Evolutionary conservation across 2,797 vertebrate species (phyloP).

Genomic region (Salarias fasciatus): DNA sequence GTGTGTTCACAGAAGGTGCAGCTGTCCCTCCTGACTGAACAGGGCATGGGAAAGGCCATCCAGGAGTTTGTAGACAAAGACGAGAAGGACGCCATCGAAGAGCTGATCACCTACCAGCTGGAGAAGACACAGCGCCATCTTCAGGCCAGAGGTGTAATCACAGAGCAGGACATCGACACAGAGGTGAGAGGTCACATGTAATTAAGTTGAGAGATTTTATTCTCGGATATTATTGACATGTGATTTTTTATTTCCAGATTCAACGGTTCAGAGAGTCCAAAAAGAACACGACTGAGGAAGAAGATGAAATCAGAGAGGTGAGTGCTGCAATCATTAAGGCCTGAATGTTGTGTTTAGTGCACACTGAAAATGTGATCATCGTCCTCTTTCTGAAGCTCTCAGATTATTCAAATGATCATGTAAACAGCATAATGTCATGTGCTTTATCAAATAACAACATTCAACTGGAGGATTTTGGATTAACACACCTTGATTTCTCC

Average conservation of each 20-base stretch:
- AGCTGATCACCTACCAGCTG: conserved; percentile 93
- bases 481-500: too few species aligned
- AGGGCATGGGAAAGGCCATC: conserved; percentile 97
- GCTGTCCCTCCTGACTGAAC: conserved; percentile 94
- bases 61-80: conserved; percentile 99
- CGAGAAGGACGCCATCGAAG: conserved; percentile 95
- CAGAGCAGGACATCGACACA: conserved; percentile 92
- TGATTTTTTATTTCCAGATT: conserved; percentile 78
- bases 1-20: conserved; percentile 86
- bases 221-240: neutral
- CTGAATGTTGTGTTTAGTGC: neutral
- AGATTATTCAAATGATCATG: too few species aligned
- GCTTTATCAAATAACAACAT: too few species aligned
- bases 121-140: conserved; percentile 95
- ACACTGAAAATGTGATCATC: too few species aligned
- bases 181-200: conserved; percentile 80
- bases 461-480: too few species aligned
- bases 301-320: conserved; percentile 90
- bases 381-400: too few species aligned
- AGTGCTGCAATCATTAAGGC: conserved; percentile 14
- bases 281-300: conserved; percentile 90
- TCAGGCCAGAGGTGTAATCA: conserved; percentile 85
- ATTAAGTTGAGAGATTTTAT: neutral
- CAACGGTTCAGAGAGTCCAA: conserved; percentile 88
- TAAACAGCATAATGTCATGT: too few species aligned